A percentile compares a stretch with the other conserved stretches of the same genome.
phyloP scores from a whole-genome alignment of 2,797 vertebrate species.

The Nasua narica region DNA sequence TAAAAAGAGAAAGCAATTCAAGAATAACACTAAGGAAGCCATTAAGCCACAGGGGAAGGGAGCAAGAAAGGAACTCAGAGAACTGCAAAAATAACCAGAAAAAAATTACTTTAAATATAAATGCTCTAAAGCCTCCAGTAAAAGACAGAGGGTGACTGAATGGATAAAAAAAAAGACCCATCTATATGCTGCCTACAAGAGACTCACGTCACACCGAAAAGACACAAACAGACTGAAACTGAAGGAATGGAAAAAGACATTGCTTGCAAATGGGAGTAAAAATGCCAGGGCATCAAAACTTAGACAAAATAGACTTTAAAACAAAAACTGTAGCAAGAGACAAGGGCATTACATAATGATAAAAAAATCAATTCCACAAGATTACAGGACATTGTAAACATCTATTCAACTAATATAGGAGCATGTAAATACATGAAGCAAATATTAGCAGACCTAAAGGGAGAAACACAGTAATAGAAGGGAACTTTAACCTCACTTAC shows the following conservation, averaged over 20 bases:
- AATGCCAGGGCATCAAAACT: not conserved
- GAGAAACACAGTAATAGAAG: not conserved
- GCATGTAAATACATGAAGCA: not conserved
- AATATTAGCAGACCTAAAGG: not conserved
- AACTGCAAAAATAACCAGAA: not conserved
- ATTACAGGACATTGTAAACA: not conserved
- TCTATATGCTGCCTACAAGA: not conserved
- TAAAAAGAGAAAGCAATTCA: not conserved
- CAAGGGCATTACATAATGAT: not conserved
- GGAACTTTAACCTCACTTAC: not conserved
- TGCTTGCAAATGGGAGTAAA: not conserved
- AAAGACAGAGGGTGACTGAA: not conserved
- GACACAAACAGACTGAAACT: not conserved
- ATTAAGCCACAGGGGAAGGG: not conserved
- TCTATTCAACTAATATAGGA: not conserved
- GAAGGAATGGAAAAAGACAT: not conserved
- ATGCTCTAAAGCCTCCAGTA: not conserved
- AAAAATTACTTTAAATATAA: not conserved
- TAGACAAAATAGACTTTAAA: not conserved
- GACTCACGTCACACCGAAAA: not conserved
- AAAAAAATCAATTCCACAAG: not conserved
- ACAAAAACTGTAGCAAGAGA: not conserved
- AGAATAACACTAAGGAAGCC: not conserved
- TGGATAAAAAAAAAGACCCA: not conserved
- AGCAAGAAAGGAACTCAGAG: not conserved